Conservation (phyloP, 2,888 invertebrate species). For the Druceiella hillmani region DNA sequence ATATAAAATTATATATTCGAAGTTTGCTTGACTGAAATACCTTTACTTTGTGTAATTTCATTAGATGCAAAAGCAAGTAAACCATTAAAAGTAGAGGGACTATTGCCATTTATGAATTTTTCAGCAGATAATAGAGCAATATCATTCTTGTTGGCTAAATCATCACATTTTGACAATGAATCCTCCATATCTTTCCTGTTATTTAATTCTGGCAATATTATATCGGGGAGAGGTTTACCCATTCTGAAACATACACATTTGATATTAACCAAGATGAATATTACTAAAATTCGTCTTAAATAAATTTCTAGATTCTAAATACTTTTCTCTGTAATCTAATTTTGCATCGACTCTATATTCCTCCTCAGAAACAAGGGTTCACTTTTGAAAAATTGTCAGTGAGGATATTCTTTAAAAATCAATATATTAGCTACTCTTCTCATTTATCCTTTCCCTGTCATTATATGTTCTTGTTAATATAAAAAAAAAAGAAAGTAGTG, state of each 20-base stretch:
- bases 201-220: constrained; percentile 50
- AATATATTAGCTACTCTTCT: too few species aligned
- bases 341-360: too few species aligned
- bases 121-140: constrained; percentile 31
- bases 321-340: too few species aligned
- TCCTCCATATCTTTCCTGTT: constrained; percentile 45
- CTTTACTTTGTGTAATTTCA: constrained; percentile 57
- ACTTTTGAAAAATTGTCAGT: too few species aligned
- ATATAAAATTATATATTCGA: constrained; percentile 6
- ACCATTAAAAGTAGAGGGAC: constrained; percentile 42
- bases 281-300: too few species aligned
- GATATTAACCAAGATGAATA: too few species aligned
- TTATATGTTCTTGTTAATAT: too few species aligned
- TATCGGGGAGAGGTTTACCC: constrained; percentile 62
- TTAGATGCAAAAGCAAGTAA: constrained; percentile 54
- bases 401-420: too few species aligned
- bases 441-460: too few species aligned
- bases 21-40: constrained; percentile 33
- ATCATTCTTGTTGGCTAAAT: constrained; percentile 52
- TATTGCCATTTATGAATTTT: constrained; percentile 30
- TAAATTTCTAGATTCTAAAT: too few species aligned
- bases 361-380: too few species aligned
- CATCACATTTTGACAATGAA: constrained; percentile 30
- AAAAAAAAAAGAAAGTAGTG: too few species aligned
- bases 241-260: constrained; percentile 53